Conservation (phyloP, 2,113 vertebrate species). For the Hystrix cristata region DNA sequence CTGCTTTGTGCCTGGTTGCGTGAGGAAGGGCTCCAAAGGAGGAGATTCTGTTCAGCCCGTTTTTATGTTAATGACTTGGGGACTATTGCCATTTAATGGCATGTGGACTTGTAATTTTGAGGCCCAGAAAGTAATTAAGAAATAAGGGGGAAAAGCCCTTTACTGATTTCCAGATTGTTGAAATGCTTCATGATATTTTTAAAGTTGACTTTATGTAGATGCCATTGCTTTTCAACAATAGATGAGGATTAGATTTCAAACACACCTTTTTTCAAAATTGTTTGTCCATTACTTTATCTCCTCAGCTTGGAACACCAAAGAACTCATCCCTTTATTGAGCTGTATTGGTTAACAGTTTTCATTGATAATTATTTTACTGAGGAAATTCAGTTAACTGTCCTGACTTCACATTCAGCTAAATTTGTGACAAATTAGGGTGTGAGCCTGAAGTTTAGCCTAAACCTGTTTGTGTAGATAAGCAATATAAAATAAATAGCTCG, state of each 20-base stretch:
- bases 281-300: neutral
- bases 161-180: neutral
- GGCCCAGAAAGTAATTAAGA: constrained; percentile 13
- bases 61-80: neutral
- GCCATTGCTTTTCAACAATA: neutral
- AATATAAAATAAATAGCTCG: neutral
- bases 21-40: neutral
- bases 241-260: neutral
- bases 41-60: neutral
- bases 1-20: neutral
- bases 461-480: neutral
- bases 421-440: neutral
- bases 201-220: neutral
- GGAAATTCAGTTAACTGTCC: neutral
- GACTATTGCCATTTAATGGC: neutral
- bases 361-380: neutral
- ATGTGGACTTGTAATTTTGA: constrained; percentile 30
- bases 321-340: neutral
- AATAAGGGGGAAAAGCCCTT: neutral
- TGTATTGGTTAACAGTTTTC: neutral
- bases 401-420: constrained; percentile 13
- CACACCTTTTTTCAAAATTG: neutral
- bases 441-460: constrained; percentile 31
- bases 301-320: neutral
- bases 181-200: neutral